Evolutionary conservation across 2,113 vertebrate species (phyloP), one percentile per base, ranked within the genome.

Genomic region (Ciconia stormi): DNA sequence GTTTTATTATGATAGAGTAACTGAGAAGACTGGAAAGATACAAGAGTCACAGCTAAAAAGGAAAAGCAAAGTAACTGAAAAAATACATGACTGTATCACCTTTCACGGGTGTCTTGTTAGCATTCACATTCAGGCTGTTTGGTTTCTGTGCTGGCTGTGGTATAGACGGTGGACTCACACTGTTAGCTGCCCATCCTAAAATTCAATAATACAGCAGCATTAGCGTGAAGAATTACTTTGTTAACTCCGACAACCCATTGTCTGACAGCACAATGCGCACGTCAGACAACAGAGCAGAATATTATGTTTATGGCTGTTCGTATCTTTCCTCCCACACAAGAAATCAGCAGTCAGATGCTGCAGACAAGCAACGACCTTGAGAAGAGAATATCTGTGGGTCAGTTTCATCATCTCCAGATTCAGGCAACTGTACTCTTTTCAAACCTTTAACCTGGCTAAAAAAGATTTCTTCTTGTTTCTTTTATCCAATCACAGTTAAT

Each of bases 181-280:
- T 96, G 89, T 82, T 92, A 66, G 96, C 97, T 92, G 97, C 94
- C 99, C 98, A 98, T 81, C 98, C 99, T 99, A 95, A 78, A 98
- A 98, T 94, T 91, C 82, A 97, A 83, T 36, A 96, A 90, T 21
- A 96, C 36, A 97, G 93, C 78, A 56, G 53, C 26, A 58, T 97
- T 91, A 97, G 71, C 16, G 6, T 40, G 36, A 76, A 50, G 36
- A 79, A 73, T 62, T 63, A 38, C 63, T 89, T 58, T 49, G 44
- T 44, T 56, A 77, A 42, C 50, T 65, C 44, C 1, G 12, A 16
- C 44, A 56, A 5, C 21, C 46, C 47, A 4, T 13, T 7, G 44
- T 27, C 74, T 42, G 69, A 40, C 22, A 85, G 53, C 53, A 78
- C 34, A 16, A 62, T 10, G 58, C 53, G 34, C 34, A 22, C 56